Base-by-base conservation (phyloP, 2,797 vertebrate genomes). In the Allenopithecus nigroviridis region DNA sequence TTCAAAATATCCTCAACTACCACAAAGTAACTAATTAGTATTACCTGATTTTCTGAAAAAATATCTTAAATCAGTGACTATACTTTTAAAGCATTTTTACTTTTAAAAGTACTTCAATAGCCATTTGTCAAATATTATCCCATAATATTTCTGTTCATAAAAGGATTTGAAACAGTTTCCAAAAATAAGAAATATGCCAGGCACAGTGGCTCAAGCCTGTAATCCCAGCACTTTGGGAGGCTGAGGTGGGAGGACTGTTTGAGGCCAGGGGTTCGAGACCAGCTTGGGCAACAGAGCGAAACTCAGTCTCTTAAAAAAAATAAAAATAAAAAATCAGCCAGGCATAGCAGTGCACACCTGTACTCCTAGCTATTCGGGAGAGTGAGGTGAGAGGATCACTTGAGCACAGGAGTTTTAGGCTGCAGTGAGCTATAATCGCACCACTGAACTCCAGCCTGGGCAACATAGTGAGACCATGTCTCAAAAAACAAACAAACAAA, bases 1-100 rank as follows among this genome's bases (percentile, higher is more conserved):
- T 91, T 93, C 50, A 93, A 96, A 94, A 57, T 53, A 95, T 12
- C 76, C 91, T 81, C 48, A 92, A 93, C 57, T 89, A 84, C 17
- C 33, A 89, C 22, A 59, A 84, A 94, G 30, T 89, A 50, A 83
- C 55, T 48, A 46, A 83, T 61, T 46, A 83, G 28, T n/a, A 84
- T n/a, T 80, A 83, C 11, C 8, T n/a, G 28, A 74, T 39, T 91
- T 96, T 95, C 48, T 81, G 28, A 95, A 89, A 96, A 53, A 76
- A 53, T 22, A 10, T 87, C 78, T 97, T 91, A 74, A 75, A 72
- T 68, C 24, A 90, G 19, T 88, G 28, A 93, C 41, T 80, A 89
- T 68, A 84, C n/a, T 80, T 30, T 84, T 50, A 76, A 64, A 17
- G 39, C 48, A 46, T 21, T 72, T 91, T 94, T 72, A 84, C 53